A percentile compares a stretch with the other conserved stretches of the same genome.
These are phyloP conservation scores for Atlantisia rogersi DNA, from an alignment of 2,113 vertebrate species.

Conservation along the genomic window DNA sequence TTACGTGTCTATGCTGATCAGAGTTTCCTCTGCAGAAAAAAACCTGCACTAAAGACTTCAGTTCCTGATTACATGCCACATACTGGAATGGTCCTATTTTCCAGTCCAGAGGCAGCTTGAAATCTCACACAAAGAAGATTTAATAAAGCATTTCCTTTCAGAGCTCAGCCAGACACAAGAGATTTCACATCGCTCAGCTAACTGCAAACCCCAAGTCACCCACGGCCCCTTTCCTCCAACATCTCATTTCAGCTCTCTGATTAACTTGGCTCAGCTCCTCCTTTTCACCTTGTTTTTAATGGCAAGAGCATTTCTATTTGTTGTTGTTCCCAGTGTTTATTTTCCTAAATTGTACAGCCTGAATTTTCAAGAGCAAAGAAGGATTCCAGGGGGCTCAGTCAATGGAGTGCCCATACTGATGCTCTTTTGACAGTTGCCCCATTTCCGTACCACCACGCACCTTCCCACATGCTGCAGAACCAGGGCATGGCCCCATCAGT, in stretches of 20 bases:
- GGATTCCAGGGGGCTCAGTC: background rate
- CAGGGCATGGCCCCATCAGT: background rate
- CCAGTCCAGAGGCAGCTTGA: conserved; percentile 55
- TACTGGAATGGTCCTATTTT: conserved; percentile 50
- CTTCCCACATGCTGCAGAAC: background rate
- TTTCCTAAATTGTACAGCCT: background rate
- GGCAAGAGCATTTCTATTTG: conserved; percentile 12
- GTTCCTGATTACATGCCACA: conserved; percentile 3
- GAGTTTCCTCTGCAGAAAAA: conserved; percentile 23
- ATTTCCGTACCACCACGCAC: background rate
- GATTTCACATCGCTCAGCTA: conserved; percentile 46
- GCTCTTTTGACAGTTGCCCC: background rate
- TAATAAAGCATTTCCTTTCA: conserved; percentile 65
- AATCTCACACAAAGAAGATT: conserved; percentile 60
- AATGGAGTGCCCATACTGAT: background rate
- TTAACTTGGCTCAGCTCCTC: conserved; percentile 46
- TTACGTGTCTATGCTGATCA: background rate
- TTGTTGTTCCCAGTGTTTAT: background rate
- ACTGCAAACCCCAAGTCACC: conserved; percentile 43
- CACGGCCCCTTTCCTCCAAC: background rate
- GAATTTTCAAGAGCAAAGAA: background rate
- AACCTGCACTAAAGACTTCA: background rate
- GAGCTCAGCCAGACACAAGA: conserved; percentile 45
- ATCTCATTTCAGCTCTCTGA: conserved; percentile 44
- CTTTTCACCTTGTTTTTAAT: conserved; percentile 42